phyloP scores from a whole-genome alignment of 2,797 vertebrate species.

The Denticeps clupeoides region DNA sequence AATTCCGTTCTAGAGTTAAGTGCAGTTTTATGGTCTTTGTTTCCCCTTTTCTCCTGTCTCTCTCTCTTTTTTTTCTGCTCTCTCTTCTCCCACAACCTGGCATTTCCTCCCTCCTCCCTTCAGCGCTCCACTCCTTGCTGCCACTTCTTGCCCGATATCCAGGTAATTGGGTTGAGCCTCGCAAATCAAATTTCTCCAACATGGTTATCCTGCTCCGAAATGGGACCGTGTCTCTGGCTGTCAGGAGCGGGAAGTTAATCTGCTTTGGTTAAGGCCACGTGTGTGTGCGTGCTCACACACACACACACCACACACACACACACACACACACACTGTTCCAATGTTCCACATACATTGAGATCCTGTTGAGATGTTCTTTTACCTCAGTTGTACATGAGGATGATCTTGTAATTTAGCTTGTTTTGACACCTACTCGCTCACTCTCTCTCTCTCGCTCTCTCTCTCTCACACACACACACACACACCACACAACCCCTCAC shows the following conservation, averaged over 20 bases:
- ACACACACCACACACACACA: constrained; percentile 10
- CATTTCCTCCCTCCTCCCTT: constrained; percentile 46
- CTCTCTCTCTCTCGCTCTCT: no score
- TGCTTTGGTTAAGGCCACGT: constrained; percentile 84
- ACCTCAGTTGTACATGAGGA: no score
- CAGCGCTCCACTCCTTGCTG: constrained; percentile 54
- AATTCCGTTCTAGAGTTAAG: constrained; percentile 79
- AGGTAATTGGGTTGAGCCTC: constrained; percentile 89
- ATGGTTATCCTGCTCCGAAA: constrained; percentile 90
- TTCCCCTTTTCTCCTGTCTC: constrained; percentile 52
- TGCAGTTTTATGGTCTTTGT: constrained; percentile 81
- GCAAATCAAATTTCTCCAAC: constrained; percentile 97
- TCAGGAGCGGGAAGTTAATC: constrained; percentile 85
- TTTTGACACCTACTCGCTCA: constrained; percentile 1
- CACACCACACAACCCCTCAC: neutral
- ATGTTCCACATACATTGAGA: no score
- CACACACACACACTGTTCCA: constrained; percentile 8
- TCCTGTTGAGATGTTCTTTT: no score
- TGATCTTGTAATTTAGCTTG: no score
- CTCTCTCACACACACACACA: constrained; percentile 9
- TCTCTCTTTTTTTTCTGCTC: neutral
- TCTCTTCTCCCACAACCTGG: constrained; percentile 18
- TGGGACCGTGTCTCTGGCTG: constrained; percentile 79
- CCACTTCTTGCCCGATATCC: constrained; percentile 91
- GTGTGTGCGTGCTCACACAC: no score